A percentile compares a stretch with the other conserved stretches of the same genome.
Conservation (phyloP, 2,113 vertebrate genomes). For the Rhadina sibilatrix region DNA sequence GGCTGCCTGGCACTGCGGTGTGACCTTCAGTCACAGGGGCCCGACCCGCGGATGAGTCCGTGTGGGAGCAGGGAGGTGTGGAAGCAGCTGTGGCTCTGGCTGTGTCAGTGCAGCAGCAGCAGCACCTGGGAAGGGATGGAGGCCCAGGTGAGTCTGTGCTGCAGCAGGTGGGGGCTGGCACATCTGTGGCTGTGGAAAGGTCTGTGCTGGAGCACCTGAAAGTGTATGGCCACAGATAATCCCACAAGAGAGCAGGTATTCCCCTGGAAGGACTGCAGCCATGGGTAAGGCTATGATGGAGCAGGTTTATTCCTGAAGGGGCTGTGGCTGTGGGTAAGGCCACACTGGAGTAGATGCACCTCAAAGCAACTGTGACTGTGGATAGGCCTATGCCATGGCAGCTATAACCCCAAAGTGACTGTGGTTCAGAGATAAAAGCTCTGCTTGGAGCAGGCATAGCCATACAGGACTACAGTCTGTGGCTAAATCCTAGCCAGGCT, state of each 20-base stretch:
- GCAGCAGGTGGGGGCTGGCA: background rate
- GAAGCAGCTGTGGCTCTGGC: background rate
- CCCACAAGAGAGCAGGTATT: background rate
- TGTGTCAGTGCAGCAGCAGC: background rate
- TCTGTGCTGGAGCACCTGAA: background rate
- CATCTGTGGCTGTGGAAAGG: background rate
- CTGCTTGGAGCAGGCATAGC: background rate
- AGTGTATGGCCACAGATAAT: background rate
- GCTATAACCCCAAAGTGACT: background rate
- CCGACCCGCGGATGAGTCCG: rapidly evolving
- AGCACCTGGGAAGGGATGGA: background rate
- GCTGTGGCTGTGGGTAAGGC: background rate
- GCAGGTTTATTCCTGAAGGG: background rate
- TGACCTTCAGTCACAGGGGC: background rate
- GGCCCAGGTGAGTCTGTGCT: background rate
- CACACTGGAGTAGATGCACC: background rate
- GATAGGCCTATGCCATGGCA: background rate
- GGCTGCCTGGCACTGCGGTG: background rate
- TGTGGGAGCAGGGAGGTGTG: background rate
- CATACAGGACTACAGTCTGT: background rate
- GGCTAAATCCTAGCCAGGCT: background rate
- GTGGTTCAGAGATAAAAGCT: background rate
- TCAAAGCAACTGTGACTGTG: background rate
- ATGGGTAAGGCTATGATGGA: background rate
- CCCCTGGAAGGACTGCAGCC: background rate